Conservation (phyloP, 1,140 invertebrate genomes). For the Pygmarrhopalites habei region DNA sequence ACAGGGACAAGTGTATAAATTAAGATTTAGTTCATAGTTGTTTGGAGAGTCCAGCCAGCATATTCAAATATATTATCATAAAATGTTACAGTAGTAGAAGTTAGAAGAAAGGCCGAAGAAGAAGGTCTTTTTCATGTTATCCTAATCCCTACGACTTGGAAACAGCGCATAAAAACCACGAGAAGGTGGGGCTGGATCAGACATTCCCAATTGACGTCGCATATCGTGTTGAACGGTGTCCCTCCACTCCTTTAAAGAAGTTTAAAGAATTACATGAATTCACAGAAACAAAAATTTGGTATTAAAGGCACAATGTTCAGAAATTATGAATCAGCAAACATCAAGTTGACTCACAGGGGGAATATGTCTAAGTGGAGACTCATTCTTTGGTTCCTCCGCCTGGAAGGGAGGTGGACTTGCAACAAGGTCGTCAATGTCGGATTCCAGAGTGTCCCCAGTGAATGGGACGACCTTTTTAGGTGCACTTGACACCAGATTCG, state of each 20-base stretch:
- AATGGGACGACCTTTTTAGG: background rate
- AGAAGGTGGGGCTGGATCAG: conserved; percentile 10
- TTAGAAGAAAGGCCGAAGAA: too few species aligned
- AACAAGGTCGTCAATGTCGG: background rate
- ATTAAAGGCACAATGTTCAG: background rate
- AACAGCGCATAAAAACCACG: conserved; percentile 15
- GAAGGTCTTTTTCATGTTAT: too few species aligned
- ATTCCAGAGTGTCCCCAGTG: background rate
- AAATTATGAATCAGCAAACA: background rate
- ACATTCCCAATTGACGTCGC: conserved; percentile 19
- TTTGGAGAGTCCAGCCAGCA: too few species aligned
- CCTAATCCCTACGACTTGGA: too few species aligned
- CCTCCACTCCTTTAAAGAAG: conserved; percentile 18
- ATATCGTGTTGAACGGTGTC: conserved; percentile 17
- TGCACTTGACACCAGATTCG: background rate
- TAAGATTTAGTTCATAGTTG: too few species aligned
- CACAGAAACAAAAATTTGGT: background rate
- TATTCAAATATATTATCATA: too few species aligned
- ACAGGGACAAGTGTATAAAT: too few species aligned
- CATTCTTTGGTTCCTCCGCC: background rate
- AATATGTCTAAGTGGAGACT: background rate
- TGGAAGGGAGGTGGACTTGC: background rate
- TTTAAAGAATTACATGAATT: background rate
- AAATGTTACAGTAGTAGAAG: too few species aligned
- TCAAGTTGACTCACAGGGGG: background rate